A percentile compares a stretch with the other conserved stretches of the same genome.
Evolutionary conservation across 1,140 invertebrate genomes (phyloP).

Genomic region (Bombus confusus): DNA sequence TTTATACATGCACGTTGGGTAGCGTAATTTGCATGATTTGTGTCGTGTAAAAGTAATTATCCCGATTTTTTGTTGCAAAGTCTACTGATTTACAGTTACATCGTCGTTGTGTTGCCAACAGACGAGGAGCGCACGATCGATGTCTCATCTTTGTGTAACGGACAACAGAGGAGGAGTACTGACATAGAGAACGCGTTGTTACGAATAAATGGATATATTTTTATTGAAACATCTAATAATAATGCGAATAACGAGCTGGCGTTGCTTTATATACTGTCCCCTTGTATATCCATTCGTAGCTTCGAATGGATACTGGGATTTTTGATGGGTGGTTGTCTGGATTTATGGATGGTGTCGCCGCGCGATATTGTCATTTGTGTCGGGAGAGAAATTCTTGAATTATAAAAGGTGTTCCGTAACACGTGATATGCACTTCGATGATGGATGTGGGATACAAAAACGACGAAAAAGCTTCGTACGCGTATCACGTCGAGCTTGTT

Average conservation of each 20-base stretch:
- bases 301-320: background rate
- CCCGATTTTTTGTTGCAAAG: too few species aligned
- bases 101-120: too few species aligned
- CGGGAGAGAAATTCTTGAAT: background rate
- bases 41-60: too few species aligned
- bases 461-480: background rate
- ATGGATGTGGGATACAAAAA: background rate
- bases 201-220: background rate
- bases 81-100: too few species aligned
- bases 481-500: background rate
- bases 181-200: too few species aligned
- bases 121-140: too few species aligned
- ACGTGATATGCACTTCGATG: background rate
- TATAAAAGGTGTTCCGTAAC: background rate
- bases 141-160: too few species aligned
- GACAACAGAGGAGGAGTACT: too few species aligned
- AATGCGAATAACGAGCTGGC: background rate
- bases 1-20: too few species aligned
- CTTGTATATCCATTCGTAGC: background rate
- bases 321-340: background rate
- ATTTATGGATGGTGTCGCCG: background rate
- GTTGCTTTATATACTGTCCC: background rate
- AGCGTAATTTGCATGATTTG: too few species aligned
- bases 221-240: background rate
- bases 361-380: background rate